Evolutionary conservation across 2,888 invertebrate genomes (phyloP).

Genomic region (Entomobrya proxima): DNA sequence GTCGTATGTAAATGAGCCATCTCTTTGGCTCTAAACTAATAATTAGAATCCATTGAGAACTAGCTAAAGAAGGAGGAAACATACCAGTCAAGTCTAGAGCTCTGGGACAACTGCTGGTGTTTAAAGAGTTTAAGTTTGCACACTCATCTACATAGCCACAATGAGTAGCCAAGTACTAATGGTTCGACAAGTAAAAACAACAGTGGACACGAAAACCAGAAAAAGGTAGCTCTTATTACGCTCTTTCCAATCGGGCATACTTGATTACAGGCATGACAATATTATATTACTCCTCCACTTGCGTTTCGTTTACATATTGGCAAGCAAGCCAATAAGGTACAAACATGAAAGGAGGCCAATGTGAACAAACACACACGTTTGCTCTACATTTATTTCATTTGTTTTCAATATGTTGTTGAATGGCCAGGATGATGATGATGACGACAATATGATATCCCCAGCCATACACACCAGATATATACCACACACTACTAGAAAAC

Average conservation of each 20-base stretch:
- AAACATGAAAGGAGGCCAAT: constrained; percentile 10
- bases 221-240: constrained; percentile 17
- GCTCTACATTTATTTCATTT: constrained; percentile 26
- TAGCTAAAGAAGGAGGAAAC: background rate
- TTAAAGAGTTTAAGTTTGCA: constrained; percentile 26
- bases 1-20: constrained; percentile 51
- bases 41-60: constrained; percentile 47
- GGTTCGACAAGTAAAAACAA: background rate
- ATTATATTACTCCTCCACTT: constrained; percentile 20
- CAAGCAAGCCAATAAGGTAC: constrained; percentile 26
- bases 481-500: background rate
- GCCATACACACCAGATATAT: background rate
- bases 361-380: background rate
- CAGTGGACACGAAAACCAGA: constrained; percentile 12
- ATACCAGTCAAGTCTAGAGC: background rate
- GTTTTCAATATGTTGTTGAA: background rate
- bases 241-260: constrained; percentile 35
- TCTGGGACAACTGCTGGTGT: background rate
- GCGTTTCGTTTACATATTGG: constrained; percentile 50
- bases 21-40: constrained; percentile 33
- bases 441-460: background rate
- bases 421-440: background rate
- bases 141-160: background rate
- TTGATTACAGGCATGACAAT: constrained; percentile 40
- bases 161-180: background rate